Conservation (phyloP, 2,797 vertebrate species). For the Astyanax mexicanus region DNA sequence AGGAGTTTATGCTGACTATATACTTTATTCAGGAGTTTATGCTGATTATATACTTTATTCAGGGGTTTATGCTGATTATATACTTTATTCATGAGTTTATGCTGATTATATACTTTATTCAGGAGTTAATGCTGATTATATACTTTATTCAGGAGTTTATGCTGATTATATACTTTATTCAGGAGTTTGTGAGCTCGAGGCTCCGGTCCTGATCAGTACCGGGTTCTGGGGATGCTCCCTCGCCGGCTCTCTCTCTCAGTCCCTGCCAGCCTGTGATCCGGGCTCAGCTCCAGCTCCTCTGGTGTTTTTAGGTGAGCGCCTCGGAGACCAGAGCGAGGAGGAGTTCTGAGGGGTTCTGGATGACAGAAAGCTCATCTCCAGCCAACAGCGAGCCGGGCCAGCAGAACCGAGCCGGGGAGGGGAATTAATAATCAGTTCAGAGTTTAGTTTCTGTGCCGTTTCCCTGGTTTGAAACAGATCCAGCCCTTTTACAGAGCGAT, state of each 20-base stretch:
- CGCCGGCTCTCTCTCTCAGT: neutral
- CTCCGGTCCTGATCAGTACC: constrained; percentile 24
- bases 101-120: too few relatives aligned
- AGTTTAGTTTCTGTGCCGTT: constrained; percentile 20
- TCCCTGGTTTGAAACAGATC: constrained; percentile 27
- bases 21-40: too few relatives aligned
- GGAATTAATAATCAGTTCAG: constrained; percentile 26
- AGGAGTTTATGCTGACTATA: too few relatives aligned
- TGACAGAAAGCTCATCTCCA: constrained; percentile 21
- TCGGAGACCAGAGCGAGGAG: constrained; percentile 47
- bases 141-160: constrained; percentile 33
- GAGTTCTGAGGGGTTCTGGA: neutral
- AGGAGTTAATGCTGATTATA: too few relatives aligned
- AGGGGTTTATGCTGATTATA: too few relatives aligned
- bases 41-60: too few relatives aligned
- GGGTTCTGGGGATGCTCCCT: constrained; percentile 32
- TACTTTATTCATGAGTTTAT: too few relatives aligned
- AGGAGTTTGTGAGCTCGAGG: constrained; percentile 9
- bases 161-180: constrained; percentile 30
- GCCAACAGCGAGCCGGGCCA: constrained; percentile 7
- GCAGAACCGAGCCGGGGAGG: neutral
- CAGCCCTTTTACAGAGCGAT: constrained; percentile 45
- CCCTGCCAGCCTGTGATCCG: neutral
- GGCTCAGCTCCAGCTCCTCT: neutral
- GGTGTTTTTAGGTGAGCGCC: constrained; percentile 36